Percentiles rank a stretch among this genome's conserved stretches.
phyloP scores from a whole-genome alignment of 2,797 vertebrate genomes.

The Onychomys leucogaster region DNA sequence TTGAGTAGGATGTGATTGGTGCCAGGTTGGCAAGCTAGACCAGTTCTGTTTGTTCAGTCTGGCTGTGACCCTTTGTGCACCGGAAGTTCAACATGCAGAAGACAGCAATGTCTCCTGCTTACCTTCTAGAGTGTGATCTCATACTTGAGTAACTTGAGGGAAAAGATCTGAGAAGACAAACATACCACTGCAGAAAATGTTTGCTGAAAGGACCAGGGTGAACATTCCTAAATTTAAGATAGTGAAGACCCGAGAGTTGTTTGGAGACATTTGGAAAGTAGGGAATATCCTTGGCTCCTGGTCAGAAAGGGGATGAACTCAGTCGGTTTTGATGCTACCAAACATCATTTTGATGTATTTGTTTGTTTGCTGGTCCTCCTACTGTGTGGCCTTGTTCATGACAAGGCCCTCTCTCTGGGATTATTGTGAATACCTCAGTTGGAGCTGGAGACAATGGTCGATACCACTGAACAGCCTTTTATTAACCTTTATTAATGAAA shows the following conservation, averaged over 20 bases:
- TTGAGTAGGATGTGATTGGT: not conserved
- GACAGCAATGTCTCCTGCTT: not conserved
- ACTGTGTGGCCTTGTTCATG: conserved; percentile 33
- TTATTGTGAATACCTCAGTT: conserved; percentile 47
- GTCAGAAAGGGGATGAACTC: conserved; percentile 56
- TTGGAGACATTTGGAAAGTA: conserved; percentile 67
- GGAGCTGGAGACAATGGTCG: conserved; percentile 36
- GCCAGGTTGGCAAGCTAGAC: conserved; percentile 35
- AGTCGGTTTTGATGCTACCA: conserved; percentile 58
- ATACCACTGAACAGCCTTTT: conserved; percentile 24
- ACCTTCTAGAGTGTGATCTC: conserved; percentile 33
- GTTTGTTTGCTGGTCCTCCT: conserved; percentile 65
- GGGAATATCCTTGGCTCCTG: conserved; percentile 41
- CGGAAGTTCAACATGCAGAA: conserved; percentile 36
- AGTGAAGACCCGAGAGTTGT: conserved; percentile 12
- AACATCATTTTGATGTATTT: not conserved
- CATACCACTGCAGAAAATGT: not conserved
- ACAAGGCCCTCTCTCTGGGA: not conserved
- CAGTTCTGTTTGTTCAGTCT: conserved; percentile 7
- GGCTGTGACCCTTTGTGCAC: not conserved
- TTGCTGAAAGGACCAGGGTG: conserved; percentile 46
- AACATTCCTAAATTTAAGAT: conserved; percentile 62
- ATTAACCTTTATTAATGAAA: not conserved
- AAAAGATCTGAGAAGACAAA: not conserved
- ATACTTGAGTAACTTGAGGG: conserved; percentile 17